phyloP scores from a whole-genome alignment of 1,140 invertebrate species.

The Bombus ignitus region DNA sequence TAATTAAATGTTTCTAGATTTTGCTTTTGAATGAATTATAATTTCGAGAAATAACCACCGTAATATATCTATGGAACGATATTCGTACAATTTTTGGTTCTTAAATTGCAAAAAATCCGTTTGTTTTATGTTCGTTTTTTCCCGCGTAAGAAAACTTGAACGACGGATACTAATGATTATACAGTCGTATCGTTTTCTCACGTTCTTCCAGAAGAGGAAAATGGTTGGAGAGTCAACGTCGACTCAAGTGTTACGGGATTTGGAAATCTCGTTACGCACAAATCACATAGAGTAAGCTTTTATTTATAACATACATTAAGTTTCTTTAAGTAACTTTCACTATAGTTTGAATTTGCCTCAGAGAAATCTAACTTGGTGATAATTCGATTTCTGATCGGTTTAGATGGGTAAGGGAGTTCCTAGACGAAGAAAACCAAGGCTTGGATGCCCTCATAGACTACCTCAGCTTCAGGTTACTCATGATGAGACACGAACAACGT shows the following conservation, averaged over 20 bases:
- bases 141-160: constrained; percentile 22
- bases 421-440: constrained; percentile 97
- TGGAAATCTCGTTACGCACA: constrained; percentile 98
- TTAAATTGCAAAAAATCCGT: constrained; percentile 4
- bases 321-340: too few relatives aligned
- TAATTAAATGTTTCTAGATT: too few relatives aligned
- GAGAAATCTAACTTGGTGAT: constrained; percentile 49
- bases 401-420: constrained; percentile 99
- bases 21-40: too few relatives aligned
- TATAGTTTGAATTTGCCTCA: background rate
- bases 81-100: constrained; percentile 22
- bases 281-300: constrained; percentile 98
- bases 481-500: constrained; percentile 94
- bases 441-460: constrained; percentile 98
- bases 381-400: background rate
- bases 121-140: constrained; percentile 52
- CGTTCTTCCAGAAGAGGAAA: constrained; percentile 95
- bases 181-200: constrained; percentile 82
- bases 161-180: constrained; percentile 77
- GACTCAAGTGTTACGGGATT: constrained; percentile 97
- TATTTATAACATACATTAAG: background rate
- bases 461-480: constrained; percentile 95
- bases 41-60: background rate
- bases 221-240: constrained; percentile 98
- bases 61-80: background rate